phyloP scores from a whole-genome alignment of 2,888 invertebrate species.

The Baccha elongata region DNA sequence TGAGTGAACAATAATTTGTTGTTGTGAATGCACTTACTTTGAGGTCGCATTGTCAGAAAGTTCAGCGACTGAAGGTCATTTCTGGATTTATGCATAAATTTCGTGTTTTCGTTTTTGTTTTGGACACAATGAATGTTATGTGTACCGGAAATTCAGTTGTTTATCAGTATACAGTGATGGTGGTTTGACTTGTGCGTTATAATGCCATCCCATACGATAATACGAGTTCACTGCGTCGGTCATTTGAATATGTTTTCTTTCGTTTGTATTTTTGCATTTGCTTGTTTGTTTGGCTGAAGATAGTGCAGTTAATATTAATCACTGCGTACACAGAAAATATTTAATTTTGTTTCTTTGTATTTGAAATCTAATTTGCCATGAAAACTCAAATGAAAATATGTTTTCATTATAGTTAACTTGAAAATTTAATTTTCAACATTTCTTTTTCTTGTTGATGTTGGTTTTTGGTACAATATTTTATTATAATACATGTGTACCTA shows the following conservation, averaged over 20 bases:
- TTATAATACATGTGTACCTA: too few relatives aligned
- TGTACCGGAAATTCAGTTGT: conserved; percentile 66
- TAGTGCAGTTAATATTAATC: too few relatives aligned
- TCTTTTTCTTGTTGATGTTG: too few relatives aligned
- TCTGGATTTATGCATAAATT: conserved; percentile 50
- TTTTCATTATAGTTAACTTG: too few relatives aligned
- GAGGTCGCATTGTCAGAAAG: conserved; percentile 17
- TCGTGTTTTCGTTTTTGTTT: conserved; percentile 33
- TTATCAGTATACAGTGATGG: conserved; percentile 47
- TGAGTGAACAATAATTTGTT: conserved; percentile 61
- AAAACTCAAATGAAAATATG: too few relatives aligned
- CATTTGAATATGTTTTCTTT: conserved; percentile 30
- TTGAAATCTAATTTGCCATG: too few relatives aligned
- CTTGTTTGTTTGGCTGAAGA: too few relatives aligned
- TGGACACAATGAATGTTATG: conserved; percentile 26
- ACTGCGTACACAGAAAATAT: too few relatives aligned
- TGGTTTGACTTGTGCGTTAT: conserved; percentile 51
- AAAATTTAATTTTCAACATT: too few relatives aligned
- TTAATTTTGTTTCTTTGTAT: too few relatives aligned
- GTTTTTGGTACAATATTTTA: too few relatives aligned
- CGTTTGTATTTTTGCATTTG: conserved; percentile 45
- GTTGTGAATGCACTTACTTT: conserved; percentile 47
- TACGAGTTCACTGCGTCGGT: conserved; percentile 37
- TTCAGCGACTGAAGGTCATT: conserved; percentile 18
- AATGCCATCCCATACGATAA: conserved; percentile 41